Base-by-base conservation (phyloP, 2,797 vertebrate species). In the Sebastes jordani region DNA sequence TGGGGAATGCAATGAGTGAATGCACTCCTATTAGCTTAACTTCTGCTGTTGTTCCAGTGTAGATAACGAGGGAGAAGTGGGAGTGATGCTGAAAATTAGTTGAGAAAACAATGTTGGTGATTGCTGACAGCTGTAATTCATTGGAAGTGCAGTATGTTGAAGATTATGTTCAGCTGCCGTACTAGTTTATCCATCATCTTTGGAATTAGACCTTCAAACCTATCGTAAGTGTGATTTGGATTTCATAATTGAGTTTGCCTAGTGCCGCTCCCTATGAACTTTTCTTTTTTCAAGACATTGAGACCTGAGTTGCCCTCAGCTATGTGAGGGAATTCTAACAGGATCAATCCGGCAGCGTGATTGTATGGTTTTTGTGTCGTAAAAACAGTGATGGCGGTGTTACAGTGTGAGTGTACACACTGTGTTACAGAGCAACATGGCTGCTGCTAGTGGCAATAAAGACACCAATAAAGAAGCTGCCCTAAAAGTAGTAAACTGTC, bases 1-100 rank as follows among this genome's bases (percentile, higher is more conserved):
- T 80, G 83, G 88, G 80, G 84, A 79, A 88, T 79, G 84, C 78
- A 82, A 81, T 85, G 88, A 92, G 74, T 80, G 83, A 90, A 83
- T 71, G 79, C 80, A 14, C 74, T 79, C 49, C 63, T 71, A 76
- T 90, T 87, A 78, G 79, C 74, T 85, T 75, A 78, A 86, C 66
- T 74, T 83, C 64, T 76, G 65, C 76, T 83, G 75, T 82, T 90
- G 86, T 80, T 89, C 59, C 70, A 62, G 56, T 82, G 67, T 52
- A 54, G 84, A 84, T 91, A 79, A 88, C 87, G 74, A 90, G 64
- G 38, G 54, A 72, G 63, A 86, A 87, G 76, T 80, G 76, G 66
- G 65, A 76, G 71, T 68, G 65, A 83, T 76, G 70, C 65, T 55
- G 73, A 76, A 83, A 89, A 84, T 82, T 65, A 79, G 79, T 79